Base-by-base conservation (phyloP, 2,113 vertebrate genomes). In the Illadopsis cleaveri region DNA sequence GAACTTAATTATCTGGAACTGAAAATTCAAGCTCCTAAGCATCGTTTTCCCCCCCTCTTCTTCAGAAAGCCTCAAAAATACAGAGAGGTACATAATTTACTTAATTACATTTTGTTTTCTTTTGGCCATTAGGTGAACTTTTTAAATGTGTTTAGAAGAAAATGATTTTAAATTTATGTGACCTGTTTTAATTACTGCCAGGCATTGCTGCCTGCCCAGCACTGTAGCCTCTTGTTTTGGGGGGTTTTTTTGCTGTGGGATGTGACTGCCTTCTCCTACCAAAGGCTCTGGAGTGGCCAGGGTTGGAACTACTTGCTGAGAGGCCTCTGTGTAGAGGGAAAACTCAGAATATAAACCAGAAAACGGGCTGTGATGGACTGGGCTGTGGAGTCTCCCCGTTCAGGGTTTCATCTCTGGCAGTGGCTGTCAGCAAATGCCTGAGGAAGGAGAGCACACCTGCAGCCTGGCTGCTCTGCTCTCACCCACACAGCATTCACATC, bases 1-100 rank as follows among this genome's bases (percentile, higher is more conserved):
- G 58, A 93, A 66, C 82, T 95, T 91, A 95, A 94, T 96, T 96
- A 90, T 91, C 50, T 95, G 35, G 78, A 86, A 94, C 72, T 76
- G 87, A 72, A 93, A 89, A 66, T 56, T 60, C 80, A 66, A 73
- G 37, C 30, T 83, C 72, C 9, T 75, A 91, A 94, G 50, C 25
- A 78, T 78, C 61, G 56, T 48, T 57, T 6, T 31, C 47, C 12
- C 37, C 35, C 47, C 19, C 24, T 82, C 65, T 76, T 93, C 45
- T 90, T 95, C 69, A 82, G 51, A 76, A 15, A 89, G 12, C 22
- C 87, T 51, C 71, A 87, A 73, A 90, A 95, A 82, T 76, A 91
- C 10, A 85, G 45, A 95, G 56, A 72, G 69, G 33, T 45, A 56
- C 19, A 31, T 82, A 24, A 47, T 91, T 96, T 93, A 60, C 68